These are phyloP conservation scores for Drosophila elegans DNA, from an alignment of 1,140 invertebrate genomes.

Conservation along the genomic window DNA sequence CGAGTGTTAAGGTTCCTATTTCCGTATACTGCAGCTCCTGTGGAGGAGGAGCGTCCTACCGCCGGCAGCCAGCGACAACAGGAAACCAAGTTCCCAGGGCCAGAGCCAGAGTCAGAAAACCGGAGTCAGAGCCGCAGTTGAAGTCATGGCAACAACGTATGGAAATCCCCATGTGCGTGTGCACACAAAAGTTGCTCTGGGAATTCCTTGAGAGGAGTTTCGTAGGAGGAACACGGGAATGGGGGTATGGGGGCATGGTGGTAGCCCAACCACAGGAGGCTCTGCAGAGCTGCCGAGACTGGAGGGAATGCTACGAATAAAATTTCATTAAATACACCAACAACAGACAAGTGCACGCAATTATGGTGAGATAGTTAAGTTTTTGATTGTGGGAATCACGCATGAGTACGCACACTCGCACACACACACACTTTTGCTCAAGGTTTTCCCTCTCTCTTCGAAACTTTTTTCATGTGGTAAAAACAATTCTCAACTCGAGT, in stretches of 20 bases:
- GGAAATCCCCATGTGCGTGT: slow-evolving; percentile 61
- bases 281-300: slow-evolving; percentile 53
- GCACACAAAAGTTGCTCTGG: slow-evolving; percentile 73
- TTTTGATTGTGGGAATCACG: slow-evolving; percentile 83
- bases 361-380: slow-evolving; percentile 83
- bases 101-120: slow-evolving; percentile 23
- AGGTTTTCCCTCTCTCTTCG: slow-evolving; percentile 24
- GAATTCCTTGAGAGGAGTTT: slow-evolving; percentile 21
- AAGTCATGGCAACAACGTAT: slow-evolving; percentile 66
- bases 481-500: slow-evolving; percentile 77
- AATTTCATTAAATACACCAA: slow-evolving; percentile 83
- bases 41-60: slow-evolving; percentile 38
- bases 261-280: slow-evolving; percentile 48
- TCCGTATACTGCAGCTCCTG: slow-evolving; percentile 13
- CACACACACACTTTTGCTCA: slow-evolving; percentile 6
- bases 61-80: slow-evolving; percentile 31
- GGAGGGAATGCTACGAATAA: slow-evolving; percentile 64
- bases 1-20: slow-evolving; percentile 7
- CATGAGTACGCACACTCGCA: slow-evolving; percentile 72
- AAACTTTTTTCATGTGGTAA: slow-evolving; percentile 45
- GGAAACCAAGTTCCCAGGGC: slow-evolving; percentile 37
- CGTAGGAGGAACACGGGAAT: not conserved
- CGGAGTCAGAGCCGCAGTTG: slow-evolving; percentile 28
- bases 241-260: not conserved
- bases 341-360: slow-evolving; percentile 81